A percentile compares a stretch with the other conserved stretches of the same genome.
phyloP scores from a whole-genome alignment of 2,113 vertebrate genomes.

The Anoplopoma fimbria region DNA sequence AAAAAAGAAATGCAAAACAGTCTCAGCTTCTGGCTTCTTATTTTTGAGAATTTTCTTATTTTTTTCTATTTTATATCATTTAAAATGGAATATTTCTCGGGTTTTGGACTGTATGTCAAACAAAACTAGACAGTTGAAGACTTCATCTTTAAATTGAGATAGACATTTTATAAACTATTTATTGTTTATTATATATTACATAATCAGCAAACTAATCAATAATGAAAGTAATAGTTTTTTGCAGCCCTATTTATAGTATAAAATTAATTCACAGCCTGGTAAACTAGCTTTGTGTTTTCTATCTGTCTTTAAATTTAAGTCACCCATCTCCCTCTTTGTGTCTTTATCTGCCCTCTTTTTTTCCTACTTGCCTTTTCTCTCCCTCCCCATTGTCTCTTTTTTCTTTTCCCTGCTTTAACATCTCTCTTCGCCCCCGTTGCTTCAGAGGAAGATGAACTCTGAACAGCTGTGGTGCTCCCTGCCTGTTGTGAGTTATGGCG shows the following conservation, averaged over 20 bases:
- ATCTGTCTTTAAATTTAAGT: slow-evolving; percentile 2
- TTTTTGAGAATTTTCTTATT: too few species aligned
- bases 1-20: not conserved
- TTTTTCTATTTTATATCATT: too few species aligned
- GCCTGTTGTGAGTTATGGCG: slow-evolving; percentile 71
- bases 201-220: not conserved
- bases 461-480: slow-evolving; percentile 76
- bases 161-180: not conserved
- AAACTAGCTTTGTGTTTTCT: not conserved
- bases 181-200: not conserved
- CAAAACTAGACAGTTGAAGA: not conserved
- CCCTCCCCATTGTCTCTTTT: not conserved
- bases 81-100: not conserved
- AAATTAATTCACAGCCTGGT: not conserved
- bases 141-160: not conserved
- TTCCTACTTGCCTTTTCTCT: not conserved
- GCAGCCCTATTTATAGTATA: not conserved
- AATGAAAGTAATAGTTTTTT: not conserved
- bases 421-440: slow-evolving; percentile 37
- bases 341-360: slow-evolving; percentile 1
- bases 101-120: not conserved
- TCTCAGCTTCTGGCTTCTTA: not conserved
- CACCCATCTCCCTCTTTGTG: not conserved
- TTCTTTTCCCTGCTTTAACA: slow-evolving; percentile 22
- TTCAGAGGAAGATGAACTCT: slow-evolving; percentile 64